phyloP scores from a whole-genome alignment of 2,113 vertebrate genomes.

The Symphodus melops region DNA sequence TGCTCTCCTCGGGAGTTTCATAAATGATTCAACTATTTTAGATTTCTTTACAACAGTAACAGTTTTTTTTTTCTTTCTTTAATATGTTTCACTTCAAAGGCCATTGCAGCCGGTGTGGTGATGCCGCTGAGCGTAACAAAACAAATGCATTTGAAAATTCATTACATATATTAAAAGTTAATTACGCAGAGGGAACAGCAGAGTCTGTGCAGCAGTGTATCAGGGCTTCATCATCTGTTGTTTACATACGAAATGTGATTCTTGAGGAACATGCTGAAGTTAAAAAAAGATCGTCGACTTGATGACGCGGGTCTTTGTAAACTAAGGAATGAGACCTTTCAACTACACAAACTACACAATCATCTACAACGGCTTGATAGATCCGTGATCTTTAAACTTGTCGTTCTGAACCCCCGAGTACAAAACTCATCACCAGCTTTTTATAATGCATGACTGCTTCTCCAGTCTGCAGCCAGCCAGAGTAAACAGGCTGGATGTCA shows the following conservation, averaged over 20 bases:
- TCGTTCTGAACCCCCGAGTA: slow-evolving; percentile 48
- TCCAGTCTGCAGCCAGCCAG: slow-evolving; percentile 48
- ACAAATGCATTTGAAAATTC: background rate
- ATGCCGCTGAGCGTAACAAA: background rate
- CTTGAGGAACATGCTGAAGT: background rate
- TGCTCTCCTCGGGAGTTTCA: background rate
- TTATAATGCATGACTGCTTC: slow-evolving; percentile 67
- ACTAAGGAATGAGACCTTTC: background rate
- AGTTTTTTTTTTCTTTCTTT: background rate
- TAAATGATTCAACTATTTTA: background rate
- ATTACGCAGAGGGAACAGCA: slow-evolving; percentile 6
- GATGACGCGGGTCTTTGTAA: background rate
- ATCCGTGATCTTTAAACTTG: slow-evolving; percentile 66
- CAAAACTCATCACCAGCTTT: slow-evolving; percentile 65
- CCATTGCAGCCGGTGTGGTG: too few relatives aligned
- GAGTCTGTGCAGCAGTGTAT: background rate
- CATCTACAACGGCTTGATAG: slow-evolving; percentile 48
- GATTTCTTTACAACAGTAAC: too few relatives aligned
- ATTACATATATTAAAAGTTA: slow-evolving; percentile 10
- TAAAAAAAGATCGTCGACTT: background rate
- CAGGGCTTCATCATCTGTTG: slow-evolving; percentile 12
- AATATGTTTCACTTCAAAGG: slow-evolving; percentile 14
- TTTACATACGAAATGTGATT: slow-evolving; percentile 21
- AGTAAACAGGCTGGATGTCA: slow-evolving; percentile 54
- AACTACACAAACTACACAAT: slow-evolving; percentile 1